Evolutionary conservation across 2,797 vertebrate genomes (phyloP), one percentile per base, ranked within the genome.

Genomic region (Danio choprae): DNA sequence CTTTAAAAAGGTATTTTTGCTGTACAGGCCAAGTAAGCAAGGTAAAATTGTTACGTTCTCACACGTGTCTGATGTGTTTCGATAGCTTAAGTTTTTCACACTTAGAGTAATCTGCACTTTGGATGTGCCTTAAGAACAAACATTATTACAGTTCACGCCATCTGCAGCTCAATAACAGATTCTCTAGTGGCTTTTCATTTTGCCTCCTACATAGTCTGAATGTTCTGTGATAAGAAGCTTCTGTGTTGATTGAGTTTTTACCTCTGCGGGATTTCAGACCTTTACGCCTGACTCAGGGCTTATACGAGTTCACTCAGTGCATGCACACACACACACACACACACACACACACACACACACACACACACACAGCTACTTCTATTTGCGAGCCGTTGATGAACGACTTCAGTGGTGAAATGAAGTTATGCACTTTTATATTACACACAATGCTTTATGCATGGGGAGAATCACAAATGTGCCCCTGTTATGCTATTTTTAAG

Each of bases 241-340:
- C 13, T 41, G 55, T 78, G 75, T 77, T 77, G 79, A 78, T 77
- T 73, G 69, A 68, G 67, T 70, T 59, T 70, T 70, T 70, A 70
- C 76, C 76, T 78, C 76, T 48, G 65, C 12, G 10, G 77, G 46
- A 79, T 62, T 58, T 51, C 77, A 71, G 77, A 72, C 58, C 63
- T 77, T 78, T 69, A 78, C n/a, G 36, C 36, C 65, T 79, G 58
- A 79, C 40, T 72, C 46, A 29, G 36, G 67, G 58, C 78, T 77
- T 70, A 78, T 60, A 63, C 5, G 18, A 79, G 68, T 79, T 79
- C 68, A 62, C 58, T 79, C 46, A n/a, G 77, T 79, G 46, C 29
- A 51, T 9, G 0, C 58, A 36, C 89, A 90, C 89, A 88, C 83
- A 86, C 88, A 85, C 89, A 87, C 90, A 90, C 90, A 89, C 91